Conservation (phyloP, 2,113 vertebrate species). For the Rhinoptilus africanus region DNA sequence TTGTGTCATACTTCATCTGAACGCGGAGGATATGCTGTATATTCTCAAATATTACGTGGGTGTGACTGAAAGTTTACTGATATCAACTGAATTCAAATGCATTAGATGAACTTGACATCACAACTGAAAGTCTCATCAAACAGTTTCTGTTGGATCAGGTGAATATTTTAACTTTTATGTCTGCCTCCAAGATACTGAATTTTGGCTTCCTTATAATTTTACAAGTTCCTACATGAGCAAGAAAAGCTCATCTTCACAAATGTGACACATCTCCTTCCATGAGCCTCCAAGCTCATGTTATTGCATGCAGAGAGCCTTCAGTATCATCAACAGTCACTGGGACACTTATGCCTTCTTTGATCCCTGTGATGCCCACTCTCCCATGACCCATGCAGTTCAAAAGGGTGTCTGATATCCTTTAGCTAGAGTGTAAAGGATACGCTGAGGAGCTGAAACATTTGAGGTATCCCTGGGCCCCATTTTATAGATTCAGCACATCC, state of each 20-base stretch:
- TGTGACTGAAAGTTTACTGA: neutral
- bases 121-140: neutral
- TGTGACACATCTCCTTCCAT: neutral
- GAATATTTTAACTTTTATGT: neutral
- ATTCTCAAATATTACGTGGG: accelerated
- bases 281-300: neutral
- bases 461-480: neutral
- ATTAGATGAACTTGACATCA: neutral
- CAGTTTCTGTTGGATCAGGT: neutral
- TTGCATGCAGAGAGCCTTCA: neutral
- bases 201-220: neutral
- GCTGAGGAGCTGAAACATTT: neutral
- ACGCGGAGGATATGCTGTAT: neutral
- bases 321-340: neutral
- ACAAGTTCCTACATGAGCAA: neutral
- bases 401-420: neutral
- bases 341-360: neutral
- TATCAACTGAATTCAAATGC: neutral
- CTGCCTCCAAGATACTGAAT: neutral
- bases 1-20: neutral
- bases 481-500: neutral
- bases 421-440: neutral
- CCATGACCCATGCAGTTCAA: accelerated
- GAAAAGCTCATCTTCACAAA: neutral
- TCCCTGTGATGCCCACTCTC: neutral